Evolutionary conservation across 2,113 vertebrate genomes (phyloP).

Genomic region (Perognathus longimembris): DNA sequence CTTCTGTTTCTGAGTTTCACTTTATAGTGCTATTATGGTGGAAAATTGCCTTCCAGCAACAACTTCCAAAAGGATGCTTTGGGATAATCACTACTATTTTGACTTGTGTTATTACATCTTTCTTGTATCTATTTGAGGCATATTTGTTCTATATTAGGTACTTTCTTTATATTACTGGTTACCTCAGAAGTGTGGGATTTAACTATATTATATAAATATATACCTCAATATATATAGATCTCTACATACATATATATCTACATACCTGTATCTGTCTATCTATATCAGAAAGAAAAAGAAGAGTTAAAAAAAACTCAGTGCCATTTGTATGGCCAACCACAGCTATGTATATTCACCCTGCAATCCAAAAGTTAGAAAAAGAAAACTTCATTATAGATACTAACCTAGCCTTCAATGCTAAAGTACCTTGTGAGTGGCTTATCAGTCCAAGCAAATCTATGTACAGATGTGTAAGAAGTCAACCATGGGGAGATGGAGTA

Average conservation of each 20-base stretch:
- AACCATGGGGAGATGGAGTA: not conserved
- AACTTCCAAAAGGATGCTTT: not conserved
- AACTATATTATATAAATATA: not conserved
- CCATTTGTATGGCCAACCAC: not conserved
- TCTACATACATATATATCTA: no score
- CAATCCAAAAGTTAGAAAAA: not conserved
- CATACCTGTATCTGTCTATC: no score
- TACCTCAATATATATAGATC: no score
- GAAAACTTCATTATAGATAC: not conserved
- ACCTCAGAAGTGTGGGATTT: not conserved
- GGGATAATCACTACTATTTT: not conserved
- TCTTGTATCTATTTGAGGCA: not conserved
- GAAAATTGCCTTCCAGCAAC: not conserved
- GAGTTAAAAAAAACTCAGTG: not conserved
- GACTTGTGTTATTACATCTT: not conserved
- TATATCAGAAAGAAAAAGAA: not conserved
- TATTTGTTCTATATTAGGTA: not conserved
- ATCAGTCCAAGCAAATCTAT: not conserved
- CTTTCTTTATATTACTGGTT: constrained; percentile 5
- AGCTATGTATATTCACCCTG: not conserved
- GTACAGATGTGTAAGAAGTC: not conserved
- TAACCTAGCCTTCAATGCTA: not conserved
- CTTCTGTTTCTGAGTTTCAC: not conserved
- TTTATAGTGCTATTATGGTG: not conserved
- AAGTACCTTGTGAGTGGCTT: not conserved